Evolutionary conservation across 1,140 invertebrate species (phyloP).

Genomic region (Hylaeus anthracinus): DNA sequence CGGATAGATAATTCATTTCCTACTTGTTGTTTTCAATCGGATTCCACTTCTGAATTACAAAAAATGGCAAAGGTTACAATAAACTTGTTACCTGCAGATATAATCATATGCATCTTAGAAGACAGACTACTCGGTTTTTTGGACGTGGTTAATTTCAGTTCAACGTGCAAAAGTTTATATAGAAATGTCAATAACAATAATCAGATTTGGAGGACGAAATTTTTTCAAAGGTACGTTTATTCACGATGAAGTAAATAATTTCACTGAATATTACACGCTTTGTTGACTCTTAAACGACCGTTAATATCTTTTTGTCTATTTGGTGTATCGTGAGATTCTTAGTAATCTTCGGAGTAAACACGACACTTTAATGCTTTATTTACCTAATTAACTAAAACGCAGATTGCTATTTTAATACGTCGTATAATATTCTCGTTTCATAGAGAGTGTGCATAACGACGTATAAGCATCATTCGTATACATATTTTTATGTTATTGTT

Average conservation of each 20-base stretch:
- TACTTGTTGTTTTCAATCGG: not conserved
- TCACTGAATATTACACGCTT: no score
- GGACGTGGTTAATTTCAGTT: constrained; percentile 71
- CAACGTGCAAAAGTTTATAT: constrained; percentile 68
- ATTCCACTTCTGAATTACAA: not conserved
- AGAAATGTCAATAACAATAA: constrained; percentile 67
- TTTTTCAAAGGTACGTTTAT: constrained; percentile 72
- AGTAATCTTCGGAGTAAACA: not conserved
- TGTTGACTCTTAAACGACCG: not conserved
- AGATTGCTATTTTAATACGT: not conserved
- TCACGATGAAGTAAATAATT: not conserved
- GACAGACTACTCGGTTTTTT: constrained; percentile 62
- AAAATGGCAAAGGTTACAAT: constrained; percentile 57
- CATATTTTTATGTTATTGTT: not conserved
- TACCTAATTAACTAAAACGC: not conserved
- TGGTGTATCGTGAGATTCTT: not conserved
- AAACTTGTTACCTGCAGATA: constrained; percentile 70
- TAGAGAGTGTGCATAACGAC: no score
- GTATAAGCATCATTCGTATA: not conserved
- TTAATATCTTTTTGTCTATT: not conserved
- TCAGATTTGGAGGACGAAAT: constrained; percentile 75
- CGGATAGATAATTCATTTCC: not conserved
- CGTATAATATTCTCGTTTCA: not conserved
- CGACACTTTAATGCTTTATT: not conserved
- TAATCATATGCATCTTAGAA: constrained; percentile 73